phyloP scores from a whole-genome alignment of 2,888 invertebrate species.

The Agrotis clavis region DNA sequence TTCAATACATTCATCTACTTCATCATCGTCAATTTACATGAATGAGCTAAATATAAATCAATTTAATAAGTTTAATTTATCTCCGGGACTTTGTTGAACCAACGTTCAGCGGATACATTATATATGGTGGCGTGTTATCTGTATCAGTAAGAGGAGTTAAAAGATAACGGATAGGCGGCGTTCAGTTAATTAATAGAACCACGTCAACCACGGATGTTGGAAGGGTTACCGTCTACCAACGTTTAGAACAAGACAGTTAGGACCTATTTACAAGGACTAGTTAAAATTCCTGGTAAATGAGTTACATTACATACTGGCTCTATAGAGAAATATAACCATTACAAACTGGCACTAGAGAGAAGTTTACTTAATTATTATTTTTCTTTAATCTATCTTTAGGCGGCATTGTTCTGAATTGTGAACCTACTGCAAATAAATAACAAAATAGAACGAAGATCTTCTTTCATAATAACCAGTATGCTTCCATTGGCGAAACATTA shows the following conservation, averaged over 20 bases:
- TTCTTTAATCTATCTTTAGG: too few species aligned
- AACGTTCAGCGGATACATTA: conserved; percentile 14
- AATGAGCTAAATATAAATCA: neutral
- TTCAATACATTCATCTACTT: too few species aligned
- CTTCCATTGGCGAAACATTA: too few species aligned
- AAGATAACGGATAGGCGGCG: conserved; percentile 42
- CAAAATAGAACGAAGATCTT: too few species aligned
- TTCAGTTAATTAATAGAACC: conserved; percentile 33
- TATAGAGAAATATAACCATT: too few species aligned
- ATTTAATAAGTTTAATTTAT: conserved; percentile 24
- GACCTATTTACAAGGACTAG: neutral
- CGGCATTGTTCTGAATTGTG: too few species aligned
- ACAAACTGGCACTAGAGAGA: too few species aligned
- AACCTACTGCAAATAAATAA: too few species aligned
- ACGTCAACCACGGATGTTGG: too few species aligned
- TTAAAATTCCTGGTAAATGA: neutral
- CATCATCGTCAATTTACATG: too few species aligned
- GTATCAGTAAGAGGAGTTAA: conserved; percentile 39
- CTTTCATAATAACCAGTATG: too few species aligned
- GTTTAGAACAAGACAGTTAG: conserved; percentile 1
- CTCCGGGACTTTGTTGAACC: conserved; percentile 8
- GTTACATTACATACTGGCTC: neutral
- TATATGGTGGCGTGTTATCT: conserved; percentile 40
- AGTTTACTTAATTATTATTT: too few species aligned
- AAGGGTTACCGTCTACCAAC: neutral